Evolutionary conservation across 2,888 invertebrate species (phyloP).

Genomic region (Tipula helvola): DNA sequence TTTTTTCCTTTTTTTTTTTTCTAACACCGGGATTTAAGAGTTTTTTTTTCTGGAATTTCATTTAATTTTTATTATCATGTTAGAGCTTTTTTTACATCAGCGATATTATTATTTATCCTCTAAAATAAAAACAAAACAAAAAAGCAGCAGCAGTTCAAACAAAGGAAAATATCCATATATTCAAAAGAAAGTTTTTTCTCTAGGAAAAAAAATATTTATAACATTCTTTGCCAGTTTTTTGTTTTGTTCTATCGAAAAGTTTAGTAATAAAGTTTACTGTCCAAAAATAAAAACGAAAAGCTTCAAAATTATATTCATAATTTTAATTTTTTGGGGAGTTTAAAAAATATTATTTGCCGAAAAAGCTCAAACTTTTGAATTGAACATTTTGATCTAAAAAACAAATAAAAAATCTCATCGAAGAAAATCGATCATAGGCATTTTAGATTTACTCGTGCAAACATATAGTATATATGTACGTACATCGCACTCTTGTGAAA

Average conservation of each 20-base stretch:
- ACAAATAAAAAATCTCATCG: background rate
- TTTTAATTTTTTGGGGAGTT: background rate
- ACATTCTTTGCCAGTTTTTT: background rate
- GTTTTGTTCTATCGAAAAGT: background rate
- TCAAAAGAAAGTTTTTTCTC: background rate
- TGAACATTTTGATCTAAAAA: background rate
- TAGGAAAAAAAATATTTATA: background rate
- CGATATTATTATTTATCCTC: background rate
- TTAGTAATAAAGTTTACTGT: background rate
- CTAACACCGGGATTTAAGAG: background rate
- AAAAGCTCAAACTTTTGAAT: background rate
- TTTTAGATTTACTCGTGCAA: background rate
- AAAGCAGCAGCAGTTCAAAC: background rate
- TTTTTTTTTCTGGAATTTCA: background rate
- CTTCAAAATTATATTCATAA: background rate
- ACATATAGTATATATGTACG: background rate
- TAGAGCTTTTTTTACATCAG: background rate
- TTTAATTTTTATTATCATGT: background rate
- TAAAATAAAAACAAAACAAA: background rate
- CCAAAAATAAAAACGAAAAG: background rate
- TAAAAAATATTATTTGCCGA: background rate
- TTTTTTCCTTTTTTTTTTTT: background rate
- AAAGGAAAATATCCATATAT: background rate
- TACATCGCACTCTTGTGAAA: background rate
- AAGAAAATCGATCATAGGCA: background rate